Conservation (phyloP, 2,113 vertebrate genomes). For the Probosciger aterrimus region DNA sequence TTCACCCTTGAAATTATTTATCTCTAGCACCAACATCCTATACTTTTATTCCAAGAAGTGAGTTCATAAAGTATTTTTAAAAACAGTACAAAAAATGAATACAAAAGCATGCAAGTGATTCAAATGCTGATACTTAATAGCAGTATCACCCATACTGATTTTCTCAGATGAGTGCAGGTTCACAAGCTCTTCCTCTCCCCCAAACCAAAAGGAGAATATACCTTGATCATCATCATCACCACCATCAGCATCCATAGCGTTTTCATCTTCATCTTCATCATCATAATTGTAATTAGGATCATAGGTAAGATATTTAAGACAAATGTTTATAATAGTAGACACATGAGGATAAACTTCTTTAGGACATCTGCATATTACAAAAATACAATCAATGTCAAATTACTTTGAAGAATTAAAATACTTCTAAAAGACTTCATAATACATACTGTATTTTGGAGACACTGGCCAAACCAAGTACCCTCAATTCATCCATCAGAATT, state of each 20-base stretch:
- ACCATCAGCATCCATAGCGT: conserved; percentile 96
- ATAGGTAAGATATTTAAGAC: conserved; percentile 97
- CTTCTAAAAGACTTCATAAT: background rate
- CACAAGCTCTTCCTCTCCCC: background rate
- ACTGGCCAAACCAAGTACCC: background rate
- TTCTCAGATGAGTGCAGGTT: background rate
- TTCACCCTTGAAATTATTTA: background rate
- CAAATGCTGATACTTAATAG: background rate
- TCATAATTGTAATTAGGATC: conserved; percentile 99
- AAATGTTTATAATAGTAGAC: conserved; percentile 96
- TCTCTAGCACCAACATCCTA: background rate
- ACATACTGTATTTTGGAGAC: background rate
- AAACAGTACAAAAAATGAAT: background rate
- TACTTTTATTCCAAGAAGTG: background rate
- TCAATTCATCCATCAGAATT: background rate
- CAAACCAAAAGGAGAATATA: conserved; percentile 37
- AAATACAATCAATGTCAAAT: background rate
- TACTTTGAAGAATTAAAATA: background rate
- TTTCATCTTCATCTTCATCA: conserved; percentile 98
- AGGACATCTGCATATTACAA: conserved; percentile 84
- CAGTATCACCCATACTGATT: background rate
- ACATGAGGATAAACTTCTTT: conserved; percentile 99
- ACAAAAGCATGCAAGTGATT: background rate
- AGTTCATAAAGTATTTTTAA: background rate
- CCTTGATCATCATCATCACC: conserved; percentile 98